Conservation (phyloP, 2,888 invertebrate genomes). For the Cantharis nigra region DNA sequence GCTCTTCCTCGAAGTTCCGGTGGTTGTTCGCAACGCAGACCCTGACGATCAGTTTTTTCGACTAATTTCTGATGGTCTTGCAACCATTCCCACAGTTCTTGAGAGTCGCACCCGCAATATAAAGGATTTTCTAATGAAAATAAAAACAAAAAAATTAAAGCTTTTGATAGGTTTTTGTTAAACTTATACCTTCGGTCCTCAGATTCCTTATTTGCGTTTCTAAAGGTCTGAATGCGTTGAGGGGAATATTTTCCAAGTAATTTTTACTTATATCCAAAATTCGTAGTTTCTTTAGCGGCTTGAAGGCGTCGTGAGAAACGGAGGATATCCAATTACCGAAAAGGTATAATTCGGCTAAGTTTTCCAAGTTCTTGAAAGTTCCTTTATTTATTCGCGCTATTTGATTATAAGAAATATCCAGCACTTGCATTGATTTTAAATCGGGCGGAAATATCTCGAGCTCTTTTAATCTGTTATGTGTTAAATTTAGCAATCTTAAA, state of each 20-base stretch:
- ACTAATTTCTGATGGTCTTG: conserved; percentile 83
- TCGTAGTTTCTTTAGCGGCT: conserved; percentile 73
- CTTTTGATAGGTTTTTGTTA: not conserved
- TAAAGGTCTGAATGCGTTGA: conserved; percentile 75
- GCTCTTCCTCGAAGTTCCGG: conserved; percentile 75
- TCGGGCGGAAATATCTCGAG: conserved; percentile 81
- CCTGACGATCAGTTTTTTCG: conserved; percentile 38
- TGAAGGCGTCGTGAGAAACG: conserved; percentile 78
- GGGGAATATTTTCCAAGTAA: conserved; percentile 78
- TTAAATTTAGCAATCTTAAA: conserved; percentile 77
- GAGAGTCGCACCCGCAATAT: conserved; percentile 86
- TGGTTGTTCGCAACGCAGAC: conserved; percentile 81
- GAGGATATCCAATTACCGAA: conserved; percentile 83
- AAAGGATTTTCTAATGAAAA: conserved; percentile 78
- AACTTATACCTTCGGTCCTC: conserved; percentile 72
- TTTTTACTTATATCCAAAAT: conserved; percentile 82
- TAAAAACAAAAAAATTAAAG: not conserved
- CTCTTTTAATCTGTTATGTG: conserved; percentile 80
- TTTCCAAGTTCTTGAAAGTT: conserved; percentile 77
- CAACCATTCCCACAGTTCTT: conserved; percentile 92
- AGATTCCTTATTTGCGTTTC: conserved; percentile 83
- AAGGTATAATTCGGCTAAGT: conserved; percentile 76
- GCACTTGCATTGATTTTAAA: conserved; percentile 74
- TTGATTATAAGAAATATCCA: conserved; percentile 84
- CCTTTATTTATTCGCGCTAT: conserved; percentile 76